Percentiles rank a stretch among this genome's conserved stretches.
Conservation (phyloP, 2,888 invertebrate genomes). For the Ophioninae sp. region DNA sequence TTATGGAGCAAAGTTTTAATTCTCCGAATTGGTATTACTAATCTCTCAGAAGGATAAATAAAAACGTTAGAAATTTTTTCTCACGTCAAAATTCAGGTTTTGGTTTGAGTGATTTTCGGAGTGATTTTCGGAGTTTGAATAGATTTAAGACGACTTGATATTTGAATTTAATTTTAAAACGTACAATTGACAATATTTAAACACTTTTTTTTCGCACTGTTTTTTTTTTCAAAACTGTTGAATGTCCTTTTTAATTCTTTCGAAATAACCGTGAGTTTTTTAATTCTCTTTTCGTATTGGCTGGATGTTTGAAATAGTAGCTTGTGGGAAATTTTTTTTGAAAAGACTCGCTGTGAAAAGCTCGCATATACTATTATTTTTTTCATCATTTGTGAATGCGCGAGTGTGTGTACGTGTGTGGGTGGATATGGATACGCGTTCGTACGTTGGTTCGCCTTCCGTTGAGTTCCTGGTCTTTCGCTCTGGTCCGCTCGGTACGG, state of each 20-base stretch:
- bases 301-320: neutral
- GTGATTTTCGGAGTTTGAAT: too few relatives aligned
- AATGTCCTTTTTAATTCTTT: neutral
- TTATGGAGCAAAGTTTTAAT: too few relatives aligned
- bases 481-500: slow-evolving; percentile 40
- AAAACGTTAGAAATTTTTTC: too few relatives aligned
- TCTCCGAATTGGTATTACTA: too few relatives aligned
- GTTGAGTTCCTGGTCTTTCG: slow-evolving; percentile 40
- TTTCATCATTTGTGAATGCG: neutral
- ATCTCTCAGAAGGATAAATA: too few relatives aligned
- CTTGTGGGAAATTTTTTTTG: neutral
- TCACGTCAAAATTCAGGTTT: too few relatives aligned
- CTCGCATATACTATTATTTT: neutral
- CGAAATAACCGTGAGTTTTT: neutral
- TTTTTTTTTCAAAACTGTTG: neutral
- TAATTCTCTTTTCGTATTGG: neutral
- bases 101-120: too few relatives aligned
- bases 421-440: neutral
- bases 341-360: neutral
- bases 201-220: neutral
- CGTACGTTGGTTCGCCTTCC: neutral
- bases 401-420: neutral
- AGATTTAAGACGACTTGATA: too few relatives aligned
- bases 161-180: too few relatives aligned
- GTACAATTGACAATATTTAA: too few relatives aligned